These are phyloP conservation scores for Cliona cf. orientalis DNA, from an alignment of 37 sponge, comb jelly and placozoan species.

Conservation along the genomic window DNA sequence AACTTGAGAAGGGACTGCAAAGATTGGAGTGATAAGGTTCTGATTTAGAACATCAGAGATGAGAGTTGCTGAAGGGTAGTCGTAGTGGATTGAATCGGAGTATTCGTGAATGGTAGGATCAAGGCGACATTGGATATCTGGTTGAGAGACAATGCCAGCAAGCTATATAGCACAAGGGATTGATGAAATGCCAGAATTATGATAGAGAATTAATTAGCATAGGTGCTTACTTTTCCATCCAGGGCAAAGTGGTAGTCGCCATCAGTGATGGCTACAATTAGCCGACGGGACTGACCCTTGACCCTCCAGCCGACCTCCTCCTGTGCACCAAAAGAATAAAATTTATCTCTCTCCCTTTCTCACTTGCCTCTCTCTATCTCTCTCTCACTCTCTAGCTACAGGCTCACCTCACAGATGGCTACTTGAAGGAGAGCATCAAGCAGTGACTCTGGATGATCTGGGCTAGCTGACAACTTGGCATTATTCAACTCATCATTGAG, in stretches of 20 bases:
- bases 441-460: conserved; percentile 76
- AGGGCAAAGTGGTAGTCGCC: conserved; percentile 85
- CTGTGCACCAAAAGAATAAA: conserved; percentile 16
- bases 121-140: conserved; percentile 40
- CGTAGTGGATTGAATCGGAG: conserved; percentile 19
- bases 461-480: conserved; percentile 60
- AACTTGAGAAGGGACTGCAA: conserved; percentile 55
- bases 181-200: neutral
- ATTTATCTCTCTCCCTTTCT: neutral
- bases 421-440: conserved; percentile 80
- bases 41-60: conserved; percentile 62
- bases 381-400: neutral
- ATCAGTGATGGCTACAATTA: conserved; percentile 78
- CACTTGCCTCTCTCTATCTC: neutral
- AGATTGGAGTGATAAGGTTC: conserved; percentile 79
- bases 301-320: conserved; percentile 72
- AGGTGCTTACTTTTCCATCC: conserved; percentile 66
- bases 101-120: conserved; percentile 25
- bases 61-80: conserved; percentile 75
- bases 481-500: conserved; percentile 31
- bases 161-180: conserved; percentile 19
- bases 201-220: neutral
- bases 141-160: conserved; percentile 25
- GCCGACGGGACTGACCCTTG: conserved; percentile 45
- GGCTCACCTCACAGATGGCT: conserved; percentile 77